Base-by-base conservation (phyloP, 2,113 vertebrate species). In the Silurus asotus region DNA sequence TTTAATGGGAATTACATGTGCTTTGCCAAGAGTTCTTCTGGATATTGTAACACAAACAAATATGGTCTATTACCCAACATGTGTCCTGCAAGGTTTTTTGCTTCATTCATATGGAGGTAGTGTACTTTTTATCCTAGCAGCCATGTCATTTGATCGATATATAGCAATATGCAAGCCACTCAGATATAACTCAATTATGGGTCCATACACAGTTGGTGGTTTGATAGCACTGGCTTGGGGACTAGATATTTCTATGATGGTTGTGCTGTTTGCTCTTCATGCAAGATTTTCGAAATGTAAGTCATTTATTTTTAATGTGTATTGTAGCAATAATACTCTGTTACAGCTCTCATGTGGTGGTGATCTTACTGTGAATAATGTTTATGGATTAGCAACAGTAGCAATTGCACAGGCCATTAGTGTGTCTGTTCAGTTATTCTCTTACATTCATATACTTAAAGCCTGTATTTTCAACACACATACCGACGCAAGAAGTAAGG, bases 151-250 rank as follows among this genome's bases (percentile, higher is more conserved):
- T 65, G 88, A 89, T 80, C 80, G 88, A 17, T 89, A 89, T 8
- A 67, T 84, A 78, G 88, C 88, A 37, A 89, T 89, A 69, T 89
- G 88, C 77, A 48, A 85, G 51, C 88, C 88, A 23, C 86, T 89
- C 25, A 87, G 86, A 84, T 89, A 89, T 74, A 76, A 85, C 10
- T 81, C 88, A 28, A 85, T 89, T 6, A 89, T 89, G 86, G 62
- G 78, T 19, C 59, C 83, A 59, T 56, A 45, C 19, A 88, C 88
- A 62, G 81, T 53, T 6, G 74, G 13, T 86, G 20, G 87, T 7
- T 89, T 95, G 0, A 85, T 94, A 8, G 55, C 49, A 1, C 6
- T 83, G 48, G 75, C 28, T 5, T 88, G 87, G 87, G 80, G 75
- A 20, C 1, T 55, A 62, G 74, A 86, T n/a, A 6, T 90, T 74